Evolutionary conservation across 2,888 invertebrate species (phyloP), one percentile per base, ranked within the genome.

Genomic region (Aricia artaxerxes): DNA sequence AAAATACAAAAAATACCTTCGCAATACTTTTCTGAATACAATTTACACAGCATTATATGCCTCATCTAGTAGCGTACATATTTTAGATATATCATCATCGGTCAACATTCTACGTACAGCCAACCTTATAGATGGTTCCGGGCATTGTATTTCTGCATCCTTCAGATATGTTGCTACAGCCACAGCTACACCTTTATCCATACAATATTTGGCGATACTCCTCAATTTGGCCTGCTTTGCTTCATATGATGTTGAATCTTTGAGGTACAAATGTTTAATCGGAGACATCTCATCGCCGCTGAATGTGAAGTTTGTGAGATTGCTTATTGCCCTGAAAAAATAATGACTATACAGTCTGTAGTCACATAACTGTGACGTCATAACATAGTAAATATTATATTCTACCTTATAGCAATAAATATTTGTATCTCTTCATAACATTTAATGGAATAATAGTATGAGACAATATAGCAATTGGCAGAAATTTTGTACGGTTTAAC

Each of bases 71-170:
- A 94, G 81, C 0, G 85, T 80, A 44, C 91, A 90, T 5, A 94
- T 84, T 40, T 88, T 75, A 0, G 89, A 80, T n/a, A 98, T 96
- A 82, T 97, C 97, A 0, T 94, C 92, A 79, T 96, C 91, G 0
- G 95, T 95, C 16, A 98, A 88, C 78, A 95, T 94, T 61, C 95
- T 95, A 85, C 96, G 97, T 0, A 97, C 95, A 0, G 97, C 95
- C 69, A 98, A 87, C 75, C 97, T 95, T 75, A 98, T 95, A 81
- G 97, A 97, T 1, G 97, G 97, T 82, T 96, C 95, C 0, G 96
- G 96, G 53, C 96, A 93, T 76, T 95, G 91, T 9, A 93, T 91
- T 86, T 98, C 98, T 0, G 95, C 92, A 16, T 96, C 94, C 57
- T 96, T 93, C 57, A 98, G 90, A 86, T 97, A 98, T 4, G 96